Evolutionary conservation across 2,888 invertebrate species (phyloP).

Genomic region (Conchocele bisecta): DNA sequence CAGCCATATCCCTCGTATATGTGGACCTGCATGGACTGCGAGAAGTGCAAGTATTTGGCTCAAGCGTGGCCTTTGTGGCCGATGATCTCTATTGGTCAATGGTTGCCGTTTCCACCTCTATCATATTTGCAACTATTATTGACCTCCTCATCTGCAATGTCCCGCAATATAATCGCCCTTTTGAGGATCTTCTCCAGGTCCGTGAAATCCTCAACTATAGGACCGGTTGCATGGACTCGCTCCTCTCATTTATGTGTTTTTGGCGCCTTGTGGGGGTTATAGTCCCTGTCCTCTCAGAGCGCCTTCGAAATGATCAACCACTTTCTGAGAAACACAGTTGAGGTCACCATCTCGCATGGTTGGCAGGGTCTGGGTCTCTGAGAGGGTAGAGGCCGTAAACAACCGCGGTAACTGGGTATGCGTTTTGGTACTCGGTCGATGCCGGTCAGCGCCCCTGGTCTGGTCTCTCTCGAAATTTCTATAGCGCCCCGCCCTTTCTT

Average conservation of each 20-base stretch:
- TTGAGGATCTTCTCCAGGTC: conserved; percentile 1
- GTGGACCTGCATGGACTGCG: background rate
- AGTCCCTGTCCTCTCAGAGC: background rate
- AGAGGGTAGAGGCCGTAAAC: background rate
- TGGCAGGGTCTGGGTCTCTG: background rate
- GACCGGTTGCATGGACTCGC: background rate
- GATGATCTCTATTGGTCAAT: background rate
- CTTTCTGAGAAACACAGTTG: background rate
- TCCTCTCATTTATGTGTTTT: background rate
- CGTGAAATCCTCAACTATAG: background rate
- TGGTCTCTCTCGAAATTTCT: background rate
- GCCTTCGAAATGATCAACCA: background rate
- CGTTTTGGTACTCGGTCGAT: background rate
- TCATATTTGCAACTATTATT: background rate
- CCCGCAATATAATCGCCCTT: background rate
- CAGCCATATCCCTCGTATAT: background rate
- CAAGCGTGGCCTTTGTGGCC: background rate
- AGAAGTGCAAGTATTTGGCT: background rate
- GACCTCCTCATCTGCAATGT: background rate
- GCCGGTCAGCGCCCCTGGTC: background rate
- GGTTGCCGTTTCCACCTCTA: too few relatives aligned
- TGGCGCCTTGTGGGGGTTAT: background rate
- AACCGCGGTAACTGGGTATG: background rate
- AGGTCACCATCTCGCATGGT: conserved; percentile 1
- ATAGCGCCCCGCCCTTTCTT: background rate